Conservation (phyloP, 2,797 vertebrate genomes). For the Lophura swinhoii region DNA sequence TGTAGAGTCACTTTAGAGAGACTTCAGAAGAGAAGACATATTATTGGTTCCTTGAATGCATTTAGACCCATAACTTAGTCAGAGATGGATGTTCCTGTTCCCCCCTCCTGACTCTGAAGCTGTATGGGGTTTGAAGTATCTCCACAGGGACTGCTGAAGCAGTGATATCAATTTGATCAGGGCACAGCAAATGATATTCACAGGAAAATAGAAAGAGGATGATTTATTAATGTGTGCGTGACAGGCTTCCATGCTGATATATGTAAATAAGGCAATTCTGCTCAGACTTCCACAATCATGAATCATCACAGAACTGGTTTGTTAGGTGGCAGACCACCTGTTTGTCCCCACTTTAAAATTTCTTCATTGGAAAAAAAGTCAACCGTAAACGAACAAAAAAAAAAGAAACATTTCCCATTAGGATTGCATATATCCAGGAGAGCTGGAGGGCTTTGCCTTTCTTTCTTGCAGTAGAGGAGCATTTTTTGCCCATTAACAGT, state of each 20-base stretch:
- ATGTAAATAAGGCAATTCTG: constrained; percentile 26
- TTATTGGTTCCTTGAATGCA: background rate
- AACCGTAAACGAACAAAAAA: background rate
- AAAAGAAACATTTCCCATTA: background rate
- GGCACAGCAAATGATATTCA: background rate
- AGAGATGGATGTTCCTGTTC: background rate
- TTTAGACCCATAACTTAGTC: background rate
- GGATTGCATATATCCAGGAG: background rate
- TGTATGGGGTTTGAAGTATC: background rate
- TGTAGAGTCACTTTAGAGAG: background rate
- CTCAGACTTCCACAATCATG: background rate
- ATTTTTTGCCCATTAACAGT: background rate
- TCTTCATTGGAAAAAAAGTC: background rate
- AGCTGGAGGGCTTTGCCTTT: background rate
- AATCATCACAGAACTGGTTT: background rate
- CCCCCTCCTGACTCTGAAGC: background rate
- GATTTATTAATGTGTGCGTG: background rate
- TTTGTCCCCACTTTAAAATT: background rate
- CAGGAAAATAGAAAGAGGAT: background rate
- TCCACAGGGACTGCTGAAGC: background rate
- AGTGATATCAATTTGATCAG: background rate
- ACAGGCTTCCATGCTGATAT: background rate
- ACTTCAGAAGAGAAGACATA: background rate
- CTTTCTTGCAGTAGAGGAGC: background rate
- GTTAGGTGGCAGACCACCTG: background rate